Evolutionary conservation across 2,888 invertebrate genomes (phyloP).

Genomic region (Mermis nigrescens): DNA sequence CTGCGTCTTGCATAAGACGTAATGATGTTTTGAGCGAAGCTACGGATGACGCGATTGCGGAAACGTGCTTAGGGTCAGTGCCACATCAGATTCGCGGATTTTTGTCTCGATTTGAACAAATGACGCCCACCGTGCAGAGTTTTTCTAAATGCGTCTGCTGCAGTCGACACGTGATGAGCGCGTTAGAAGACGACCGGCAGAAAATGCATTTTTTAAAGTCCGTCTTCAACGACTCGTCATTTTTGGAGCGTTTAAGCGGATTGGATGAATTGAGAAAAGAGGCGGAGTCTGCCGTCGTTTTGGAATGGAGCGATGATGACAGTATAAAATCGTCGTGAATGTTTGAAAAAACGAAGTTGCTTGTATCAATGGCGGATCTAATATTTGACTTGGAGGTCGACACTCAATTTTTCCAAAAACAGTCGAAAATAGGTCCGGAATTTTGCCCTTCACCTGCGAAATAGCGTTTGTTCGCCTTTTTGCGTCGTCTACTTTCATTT

Average conservation of each 20-base stretch:
- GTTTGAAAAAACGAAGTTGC: too few relatives aligned
- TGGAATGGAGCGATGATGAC: too few relatives aligned
- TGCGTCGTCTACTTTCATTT: too few relatives aligned
- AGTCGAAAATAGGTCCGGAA: too few relatives aligned
- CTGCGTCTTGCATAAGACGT: too few relatives aligned
- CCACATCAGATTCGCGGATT: constrained; percentile 79
- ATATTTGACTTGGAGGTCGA: too few relatives aligned
- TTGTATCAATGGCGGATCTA: too few relatives aligned
- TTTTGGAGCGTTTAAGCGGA: constrained; percentile 67
- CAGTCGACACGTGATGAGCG: constrained; percentile 40
- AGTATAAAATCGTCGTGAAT: too few relatives aligned
- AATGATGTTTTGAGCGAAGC: not conserved
- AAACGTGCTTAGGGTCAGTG: constrained; percentile 49
- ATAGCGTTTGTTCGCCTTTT: too few relatives aligned
- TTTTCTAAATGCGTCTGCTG: constrained; percentile 85
- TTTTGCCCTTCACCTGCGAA: too few relatives aligned
- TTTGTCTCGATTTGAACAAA: constrained; percentile 56
- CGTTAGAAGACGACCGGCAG: constrained; percentile 27
- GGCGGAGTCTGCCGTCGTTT: constrained; percentile 26
- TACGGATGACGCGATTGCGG: not conserved
- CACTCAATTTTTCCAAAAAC: too few relatives aligned
- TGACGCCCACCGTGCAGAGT: constrained; percentile 61
- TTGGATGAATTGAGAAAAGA: constrained; percentile 42
- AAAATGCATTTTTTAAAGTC: constrained; percentile 54
- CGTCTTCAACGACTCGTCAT: constrained; percentile 57